Base-by-base conservation (phyloP, 2,888 invertebrate species). In the Disparrhopalites patrizii region DNA sequence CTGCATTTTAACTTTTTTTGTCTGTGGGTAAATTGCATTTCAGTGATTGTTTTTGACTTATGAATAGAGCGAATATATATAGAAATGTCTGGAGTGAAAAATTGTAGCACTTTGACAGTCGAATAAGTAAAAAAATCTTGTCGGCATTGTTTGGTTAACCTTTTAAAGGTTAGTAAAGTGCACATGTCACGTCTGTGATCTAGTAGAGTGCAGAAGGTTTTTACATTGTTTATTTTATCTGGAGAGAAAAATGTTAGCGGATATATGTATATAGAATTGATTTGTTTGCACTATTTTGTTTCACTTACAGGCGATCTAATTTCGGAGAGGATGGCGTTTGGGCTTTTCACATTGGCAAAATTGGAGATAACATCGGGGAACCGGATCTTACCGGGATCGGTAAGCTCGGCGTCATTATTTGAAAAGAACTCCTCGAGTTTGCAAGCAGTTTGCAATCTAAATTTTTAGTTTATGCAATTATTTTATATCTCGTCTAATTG, bases 241-340 rank as follows among this genome's bases (percentile, higher is more conserved):
- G 50, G 7, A 10, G n/a, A 47, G 7, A 18, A 18, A 18, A 47
- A 20, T 47, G 23, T 47, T 47, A 18, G 7, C n/a, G n/a, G n/a
- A 7, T 8, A n/a, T 47, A 7, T 13, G n/a, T 47, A 13, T 47
- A 18, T 47, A 47, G 50, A 7, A n/a, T n/a, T n/a, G n/a, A n/a
- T n/a, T 56, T 10, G 20, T 33, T 33, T 33, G 23, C 58, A 27
- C 38, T 43, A 15, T 7, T 8, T 43, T 65, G 36, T 58, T 28
- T 55, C 38, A 56, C 66, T 79, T 83, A 69, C 79, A 94, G 94
- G 74, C 87, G 88, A 84, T 90, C 93, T 0, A 98, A 98, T 79
- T 84, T 89, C 62, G 88, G 89, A 64, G 84, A 87, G 65, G 87
- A 90, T 1, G 96, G 96, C 4, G 86, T 90, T 69, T 97, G 93